These are phyloP conservation scores for Clavelina lepadiformis DNA, from an alignment of 23 tunicate species.

Conservation along the genomic window DNA sequence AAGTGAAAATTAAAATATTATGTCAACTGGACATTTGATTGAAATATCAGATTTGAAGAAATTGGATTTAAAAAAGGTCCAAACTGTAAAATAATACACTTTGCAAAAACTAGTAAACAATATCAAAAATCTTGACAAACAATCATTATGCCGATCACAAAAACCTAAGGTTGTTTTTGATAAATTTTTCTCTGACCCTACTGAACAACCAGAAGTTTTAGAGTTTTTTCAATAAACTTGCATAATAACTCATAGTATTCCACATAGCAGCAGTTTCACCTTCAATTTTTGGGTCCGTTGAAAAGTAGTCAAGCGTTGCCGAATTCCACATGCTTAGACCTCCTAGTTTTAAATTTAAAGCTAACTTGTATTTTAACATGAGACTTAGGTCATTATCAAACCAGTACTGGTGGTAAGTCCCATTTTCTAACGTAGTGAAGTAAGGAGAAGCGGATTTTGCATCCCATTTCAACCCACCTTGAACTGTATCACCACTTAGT, in stretches of 20 bases:
- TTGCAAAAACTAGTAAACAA: no score
- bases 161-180: no score
- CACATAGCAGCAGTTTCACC: conserved; percentile 33
- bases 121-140: no score
- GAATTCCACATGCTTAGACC: conserved; percentile 70
- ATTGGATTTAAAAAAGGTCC: no score
- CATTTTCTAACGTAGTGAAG: conserved; percentile 40
- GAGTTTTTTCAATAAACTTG: no score
- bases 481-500: conserved; percentile 3
- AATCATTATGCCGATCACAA: no score
- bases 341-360: conserved; percentile 12
- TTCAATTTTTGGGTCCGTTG: conserved; percentile 31
- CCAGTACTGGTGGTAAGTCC: conserved; percentile 50
- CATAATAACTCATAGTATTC: conserved; percentile 29
- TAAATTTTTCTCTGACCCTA: no score
- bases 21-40: no score
- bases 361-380: conserved; percentile 43
- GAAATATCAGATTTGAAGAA: no score
- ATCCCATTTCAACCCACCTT: conserved; percentile 38
- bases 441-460: conserved; percentile 28
- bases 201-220: no score
- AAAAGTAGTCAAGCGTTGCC: conserved; percentile 30
- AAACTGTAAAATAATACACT: no score
- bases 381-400: conserved; percentile 56
- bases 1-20: no score